Evolutionary conservation across 1,140 invertebrate species (phyloP), one percentile per base, ranked within the genome.

Genomic region (Lithobius niger): DNA sequence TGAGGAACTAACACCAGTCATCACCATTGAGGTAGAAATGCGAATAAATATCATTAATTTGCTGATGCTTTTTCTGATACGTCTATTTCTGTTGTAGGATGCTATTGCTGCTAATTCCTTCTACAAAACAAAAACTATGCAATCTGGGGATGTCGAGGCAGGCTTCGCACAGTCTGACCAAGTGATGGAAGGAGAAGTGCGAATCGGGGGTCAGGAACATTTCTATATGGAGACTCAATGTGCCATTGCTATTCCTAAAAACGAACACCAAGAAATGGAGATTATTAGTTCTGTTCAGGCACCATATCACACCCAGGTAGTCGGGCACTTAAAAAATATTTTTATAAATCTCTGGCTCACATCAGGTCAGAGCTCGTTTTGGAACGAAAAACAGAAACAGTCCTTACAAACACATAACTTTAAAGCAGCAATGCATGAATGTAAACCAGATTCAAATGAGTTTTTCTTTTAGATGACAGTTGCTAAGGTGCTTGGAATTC

Each of bases 141-240:
- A 3, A 80, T 78, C 62, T n/a, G 89, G 91, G 0, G 77, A 91
- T 69, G 64, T 81, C 1, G 72, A 77, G 0, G 65, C 76, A 60
- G 82, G 75, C 0, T 82, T 93, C 55, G 60, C 69, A 27, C 67
- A 77, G 51, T 76, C 82, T 6, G 77, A 82, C 25, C 71, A 82
- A 65, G 66, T 81, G 16, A 59, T 83, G 25, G 79, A 84, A 69
- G 86, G 88, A 13, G 79, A 83, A 66, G 74, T 87, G 40, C 77
- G 82, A 60, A 83, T 84, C 62, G 89, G 89, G 42, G 91, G 89
- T 0, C 94, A 97, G 69, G 92, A 97, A 70, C 94, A 98, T 69
- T 97, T 97, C 73, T 97, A 98, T 71, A 70, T 98, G 57, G 90
- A 94, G 72, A 93, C 92, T 0, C 79, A 92, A 26, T 78, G 78